phyloP scores from a whole-genome alignment of 2,797 vertebrate species.

The Hoplostethus atlanticus region DNA sequence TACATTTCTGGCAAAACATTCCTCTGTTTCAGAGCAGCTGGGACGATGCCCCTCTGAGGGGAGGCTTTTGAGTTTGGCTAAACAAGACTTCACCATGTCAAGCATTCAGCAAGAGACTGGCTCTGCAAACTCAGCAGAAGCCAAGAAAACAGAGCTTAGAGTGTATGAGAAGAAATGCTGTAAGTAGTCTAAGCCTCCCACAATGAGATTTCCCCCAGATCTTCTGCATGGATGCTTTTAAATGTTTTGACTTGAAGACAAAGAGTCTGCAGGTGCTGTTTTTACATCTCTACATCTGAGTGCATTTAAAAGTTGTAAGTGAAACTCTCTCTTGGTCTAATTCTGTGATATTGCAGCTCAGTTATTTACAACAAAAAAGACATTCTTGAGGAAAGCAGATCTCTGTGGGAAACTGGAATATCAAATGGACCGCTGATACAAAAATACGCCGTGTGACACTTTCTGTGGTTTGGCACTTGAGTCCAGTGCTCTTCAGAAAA shows the following conservation, averaged over 20 bases:
- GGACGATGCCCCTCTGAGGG: conserved; percentile 37
- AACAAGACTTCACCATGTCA: conserved; percentile 71
- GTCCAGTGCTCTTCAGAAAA: conserved; percentile 26
- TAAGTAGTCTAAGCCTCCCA: conserved; percentile 64
- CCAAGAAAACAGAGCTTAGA: conserved; percentile 79
- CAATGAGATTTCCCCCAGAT: conserved; percentile 16
- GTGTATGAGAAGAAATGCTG: conserved; percentile 86
- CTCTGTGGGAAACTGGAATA: conserved; percentile 1
- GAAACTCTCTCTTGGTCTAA: background rate
- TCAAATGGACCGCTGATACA: background rate
- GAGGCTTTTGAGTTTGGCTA: background rate
- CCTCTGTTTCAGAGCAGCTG: conserved; percentile 45
- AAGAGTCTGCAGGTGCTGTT: conserved; percentile 24
- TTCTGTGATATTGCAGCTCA: conserved; percentile 6
- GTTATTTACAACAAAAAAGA: conserved; percentile 5
- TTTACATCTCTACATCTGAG: conserved; percentile 12
- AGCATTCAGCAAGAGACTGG: conserved; percentile 62
- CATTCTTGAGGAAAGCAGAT: background rate
- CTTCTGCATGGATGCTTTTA: background rate
- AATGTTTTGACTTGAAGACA: background rate
- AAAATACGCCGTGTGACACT: conserved; percentile 25
- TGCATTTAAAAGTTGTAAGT: no score
- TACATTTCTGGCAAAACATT: background rate
- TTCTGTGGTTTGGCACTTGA: conserved; percentile 16
- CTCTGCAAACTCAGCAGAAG: conserved; percentile 69